These are phyloP conservation scores for Leptinotarsa tumamoca DNA, from an alignment of 2,888 invertebrate species.

Conservation along the genomic window DNA sequence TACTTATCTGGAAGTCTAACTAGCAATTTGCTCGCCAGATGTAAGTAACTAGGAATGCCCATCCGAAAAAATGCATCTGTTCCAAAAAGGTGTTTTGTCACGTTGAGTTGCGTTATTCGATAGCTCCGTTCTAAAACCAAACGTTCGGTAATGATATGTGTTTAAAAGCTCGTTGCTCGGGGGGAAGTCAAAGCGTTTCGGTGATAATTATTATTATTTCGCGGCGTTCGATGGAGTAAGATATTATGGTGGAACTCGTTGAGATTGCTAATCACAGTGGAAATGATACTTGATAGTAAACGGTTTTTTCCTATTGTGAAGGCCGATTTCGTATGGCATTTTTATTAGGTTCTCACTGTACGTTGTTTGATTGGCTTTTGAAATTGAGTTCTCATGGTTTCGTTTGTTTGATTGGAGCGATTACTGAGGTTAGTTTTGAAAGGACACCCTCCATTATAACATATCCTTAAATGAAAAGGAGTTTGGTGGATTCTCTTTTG, in stretches of 20 bases:
- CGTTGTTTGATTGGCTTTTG: slow-evolving; percentile 8
- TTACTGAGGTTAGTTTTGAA: background rate
- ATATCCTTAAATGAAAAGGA: background rate
- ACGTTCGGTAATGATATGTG: slow-evolving; percentile 19
- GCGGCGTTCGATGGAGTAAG: slow-evolving; percentile 18
- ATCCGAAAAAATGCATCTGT: slow-evolving; percentile 24
- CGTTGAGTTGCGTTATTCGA: slow-evolving; percentile 20
- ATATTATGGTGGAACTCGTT: slow-evolving; percentile 16
- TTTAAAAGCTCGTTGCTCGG: slow-evolving; percentile 27
- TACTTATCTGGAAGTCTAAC: slow-evolving; percentile 9
- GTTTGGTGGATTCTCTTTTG: background rate
- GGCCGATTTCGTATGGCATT: background rate
- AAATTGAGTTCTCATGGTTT: slow-evolving; percentile 1
- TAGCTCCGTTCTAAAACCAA: slow-evolving; percentile 19
- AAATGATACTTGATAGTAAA: slow-evolving; percentile 19
- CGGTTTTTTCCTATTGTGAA: slow-evolving; percentile 18
- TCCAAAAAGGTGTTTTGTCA: slow-evolving; percentile 23
- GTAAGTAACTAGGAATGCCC: slow-evolving; percentile 12
- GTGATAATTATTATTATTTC: slow-evolving; percentile 28
- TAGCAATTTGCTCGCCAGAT: slow-evolving; percentile 24
- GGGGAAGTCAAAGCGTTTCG: slow-evolving; percentile 23
- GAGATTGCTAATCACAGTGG: slow-evolving; percentile 17
- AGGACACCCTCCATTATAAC: too few relatives aligned
- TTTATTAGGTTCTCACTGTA: slow-evolving; percentile 10
- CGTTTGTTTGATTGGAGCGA: background rate